Evolutionary conservation across 2,888 invertebrate species (phyloP), one percentile per base, ranked within the genome.

Genomic region (Hyalella azteca): DNA sequence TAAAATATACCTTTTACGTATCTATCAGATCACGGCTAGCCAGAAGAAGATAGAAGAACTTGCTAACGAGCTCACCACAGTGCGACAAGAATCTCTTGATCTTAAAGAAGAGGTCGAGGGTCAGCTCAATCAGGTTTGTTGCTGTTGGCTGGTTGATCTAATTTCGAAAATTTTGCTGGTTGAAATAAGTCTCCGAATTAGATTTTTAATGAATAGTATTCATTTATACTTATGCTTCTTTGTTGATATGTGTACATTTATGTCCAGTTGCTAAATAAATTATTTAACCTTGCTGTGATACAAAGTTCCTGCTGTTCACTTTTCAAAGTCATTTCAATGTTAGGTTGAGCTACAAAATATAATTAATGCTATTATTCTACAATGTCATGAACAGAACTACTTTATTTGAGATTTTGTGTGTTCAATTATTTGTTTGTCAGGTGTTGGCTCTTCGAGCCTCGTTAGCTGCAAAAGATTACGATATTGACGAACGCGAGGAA

Each of bases 41-140:
- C 49, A 77, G 19, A 11, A 26, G n/a, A 81, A 81, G 45, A 32
- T 59, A 13, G 41, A 41, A 29, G 76, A 79, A 15, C 22, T 82
- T 19, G 79, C 81, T 22, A 50, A 41, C 3, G 79, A 82, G 22
- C 77, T 83, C 13, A 80, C 80, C 49, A 80, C 80, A 0, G 78
- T 80, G 0, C 77, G 80, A 3, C 49, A 49, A 9, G 81, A 79
- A 7, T 81, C 83, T 15, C 59, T 81, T 0, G 83, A 83, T 54
- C 79, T 83, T 3, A 81, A 80, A 26, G 59, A 81, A 48, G 83
- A 83, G 48, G 81, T 80, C 19, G 83, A 83, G 77, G 59, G 19
- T 0, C 76, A 81, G 11, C 78, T 83, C 22, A 83, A 83, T 50
- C 39, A 83, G 73, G 80, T 83, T 1, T 59, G 81, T 22, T 50